phyloP scores from a whole-genome alignment of 1,140 invertebrate species.

The Orchesella cincta region DNA sequence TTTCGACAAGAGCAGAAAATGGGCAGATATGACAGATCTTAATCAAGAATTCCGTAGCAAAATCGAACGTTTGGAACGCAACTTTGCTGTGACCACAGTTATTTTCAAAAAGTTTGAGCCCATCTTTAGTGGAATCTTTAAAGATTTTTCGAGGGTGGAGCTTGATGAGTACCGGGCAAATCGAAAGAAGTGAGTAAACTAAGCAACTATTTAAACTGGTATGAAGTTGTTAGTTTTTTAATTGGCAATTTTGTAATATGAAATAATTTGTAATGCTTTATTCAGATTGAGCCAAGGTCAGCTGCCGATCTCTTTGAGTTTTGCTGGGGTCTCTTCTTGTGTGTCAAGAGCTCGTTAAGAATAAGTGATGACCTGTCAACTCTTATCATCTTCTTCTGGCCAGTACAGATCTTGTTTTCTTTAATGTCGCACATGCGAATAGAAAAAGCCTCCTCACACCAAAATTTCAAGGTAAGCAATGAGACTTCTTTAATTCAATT shows the following conservation, averaged over 20 bases:
- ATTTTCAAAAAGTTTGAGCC: conserved; percentile 91
- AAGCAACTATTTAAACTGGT: too few relatives aligned
- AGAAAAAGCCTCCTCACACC: conserved; percentile 83
- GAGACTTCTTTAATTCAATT: too few relatives aligned
- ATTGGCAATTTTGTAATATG: too few relatives aligned
- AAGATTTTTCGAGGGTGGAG: conserved; percentile 55
- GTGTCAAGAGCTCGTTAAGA: conserved; percentile 82
- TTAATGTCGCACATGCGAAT: conserved; percentile 77
- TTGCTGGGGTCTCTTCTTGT: conserved; percentile 88
- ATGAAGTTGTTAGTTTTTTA: too few relatives aligned
- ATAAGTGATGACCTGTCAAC: conserved; percentile 89
- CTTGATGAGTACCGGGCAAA: conserved; percentile 43
- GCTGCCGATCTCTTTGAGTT: conserved; percentile 85
- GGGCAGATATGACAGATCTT: conserved; percentile 91
- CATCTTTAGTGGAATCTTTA: conserved; percentile 83
- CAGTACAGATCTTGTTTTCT: conserved; percentile 87
- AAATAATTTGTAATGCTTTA: conserved; percentile 48
- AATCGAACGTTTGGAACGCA: conserved; percentile 82
- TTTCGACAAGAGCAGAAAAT: conserved; percentile 92
- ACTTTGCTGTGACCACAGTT: conserved; percentile 91
- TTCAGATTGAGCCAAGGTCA: conserved; percentile 70
- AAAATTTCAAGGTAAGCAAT: conserved; percentile 77
- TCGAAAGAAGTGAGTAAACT: conserved; percentile 42
- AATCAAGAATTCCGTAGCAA: conserved; percentile 79
- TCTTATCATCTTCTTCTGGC: conserved; percentile 89